phyloP scores from a whole-genome alignment of 1,140 invertebrate genomes.

The Drosophila pseudoobscura region DNA sequence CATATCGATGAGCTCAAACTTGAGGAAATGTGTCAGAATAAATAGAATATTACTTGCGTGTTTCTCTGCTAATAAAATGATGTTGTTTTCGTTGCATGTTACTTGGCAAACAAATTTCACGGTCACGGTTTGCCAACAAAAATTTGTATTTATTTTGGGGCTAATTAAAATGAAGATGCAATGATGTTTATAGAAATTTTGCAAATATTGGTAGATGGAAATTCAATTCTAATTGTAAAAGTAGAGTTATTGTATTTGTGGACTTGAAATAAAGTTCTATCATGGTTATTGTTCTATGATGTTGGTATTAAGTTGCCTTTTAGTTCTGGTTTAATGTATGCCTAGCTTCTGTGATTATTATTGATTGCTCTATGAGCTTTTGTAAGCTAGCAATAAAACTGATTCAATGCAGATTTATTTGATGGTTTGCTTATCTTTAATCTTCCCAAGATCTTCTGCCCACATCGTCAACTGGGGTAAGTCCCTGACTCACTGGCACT shows the following conservation, averaged over 20 bases:
- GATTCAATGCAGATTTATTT: no score
- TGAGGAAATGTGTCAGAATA: conserved; percentile 7
- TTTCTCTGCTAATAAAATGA: not conserved
- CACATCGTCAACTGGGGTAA: conserved; percentile 24
- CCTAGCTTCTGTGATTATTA: no score
- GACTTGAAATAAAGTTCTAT: no score
- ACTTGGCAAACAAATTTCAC: conserved; percentile 5
- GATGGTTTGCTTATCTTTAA: no score
- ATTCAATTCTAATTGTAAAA: no score
- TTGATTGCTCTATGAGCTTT: no score
- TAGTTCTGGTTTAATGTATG: no score
- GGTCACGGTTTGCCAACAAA: conserved; percentile 4
- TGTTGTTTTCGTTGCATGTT: not conserved
- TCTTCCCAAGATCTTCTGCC: not conserved
- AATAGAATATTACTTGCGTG: conserved; percentile 1
- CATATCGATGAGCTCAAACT: conserved; percentile 24
- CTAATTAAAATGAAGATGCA: conserved; percentile 7
- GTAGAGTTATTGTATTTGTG: no score
- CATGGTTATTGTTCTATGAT: no score
- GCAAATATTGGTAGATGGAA: not conserved
- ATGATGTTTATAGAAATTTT: not conserved
- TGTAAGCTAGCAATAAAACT: no score
- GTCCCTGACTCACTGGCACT: conserved; percentile 20
- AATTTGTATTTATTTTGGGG: conserved; percentile 14
- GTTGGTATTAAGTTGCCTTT: no score